A percentile compares a stretch with the other conserved stretches of the same genome.
Conservation (phyloP, 2,888 invertebrate species). For the Xestia sexstrigata region DNA sequence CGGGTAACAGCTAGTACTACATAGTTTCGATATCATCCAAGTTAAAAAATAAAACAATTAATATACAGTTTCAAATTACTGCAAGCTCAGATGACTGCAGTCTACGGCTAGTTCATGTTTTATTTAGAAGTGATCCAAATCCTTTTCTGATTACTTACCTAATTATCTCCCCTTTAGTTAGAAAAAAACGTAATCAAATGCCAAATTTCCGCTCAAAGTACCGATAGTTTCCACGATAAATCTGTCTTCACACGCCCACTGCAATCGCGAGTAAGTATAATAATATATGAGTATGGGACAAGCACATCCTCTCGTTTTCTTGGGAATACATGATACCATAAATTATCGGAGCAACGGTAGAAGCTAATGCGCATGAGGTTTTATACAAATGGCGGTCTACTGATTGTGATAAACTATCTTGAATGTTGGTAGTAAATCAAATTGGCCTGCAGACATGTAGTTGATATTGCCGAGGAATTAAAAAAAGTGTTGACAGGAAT, state of each 20-base stretch:
- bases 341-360: conserved; percentile 47
- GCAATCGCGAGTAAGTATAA: conserved; percentile 49
- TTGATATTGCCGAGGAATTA: too few species aligned
- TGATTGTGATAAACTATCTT: conserved; percentile 20
- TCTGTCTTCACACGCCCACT: conserved; percentile 67
- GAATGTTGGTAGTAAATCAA: conserved; percentile 22
- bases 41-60: too few species aligned
- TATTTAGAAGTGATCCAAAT: not conserved
- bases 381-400: conserved; percentile 45
- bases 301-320: conserved; percentile 58
- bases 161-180: not conserved
- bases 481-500: too few species aligned
- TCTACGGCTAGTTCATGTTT: not conserved
- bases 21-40: too few species aligned
- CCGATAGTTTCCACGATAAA: conserved; percentile 67
- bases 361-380: conserved; percentile 39
- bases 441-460: not conserved
- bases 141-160: not conserved
- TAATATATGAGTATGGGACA: conserved; percentile 59
- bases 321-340: conserved; percentile 53
- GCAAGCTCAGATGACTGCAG: not conserved
- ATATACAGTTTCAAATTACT: not conserved
- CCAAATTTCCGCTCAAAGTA: conserved; percentile 25
- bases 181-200: not conserved
- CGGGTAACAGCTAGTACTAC: too few species aligned